Evolutionary conservation across 2,797 vertebrate species (phyloP).

Genomic region (Masticophis lateralis): DNA sequence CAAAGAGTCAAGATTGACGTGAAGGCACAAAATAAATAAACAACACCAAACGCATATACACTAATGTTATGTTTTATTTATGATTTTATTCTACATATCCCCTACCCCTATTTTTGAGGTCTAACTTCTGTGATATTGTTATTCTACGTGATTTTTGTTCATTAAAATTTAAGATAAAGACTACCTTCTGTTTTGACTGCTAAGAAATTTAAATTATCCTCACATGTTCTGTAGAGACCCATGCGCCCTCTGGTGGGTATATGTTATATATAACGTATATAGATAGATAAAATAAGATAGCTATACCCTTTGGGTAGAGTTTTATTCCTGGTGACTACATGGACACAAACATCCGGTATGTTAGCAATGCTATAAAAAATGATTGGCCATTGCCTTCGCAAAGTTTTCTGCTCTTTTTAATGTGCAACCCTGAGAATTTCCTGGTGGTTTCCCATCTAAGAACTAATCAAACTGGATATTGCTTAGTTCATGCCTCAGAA

Average conservation of each 20-base stretch:
- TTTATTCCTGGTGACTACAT: neutral
- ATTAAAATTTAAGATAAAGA: neutral
- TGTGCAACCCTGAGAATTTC: neutral
- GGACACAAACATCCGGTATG: neutral
- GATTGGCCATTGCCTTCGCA: neutral
- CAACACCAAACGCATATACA: neutral
- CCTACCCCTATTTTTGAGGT: neutral
- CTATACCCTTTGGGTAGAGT: neutral
- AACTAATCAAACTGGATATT: neutral
- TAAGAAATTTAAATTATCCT: neutral
- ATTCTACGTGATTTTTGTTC: fast-evolving
- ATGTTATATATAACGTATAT: neutral
- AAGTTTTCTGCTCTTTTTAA: neutral
- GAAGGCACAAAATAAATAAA: neutral
- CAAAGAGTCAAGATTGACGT: neutral
- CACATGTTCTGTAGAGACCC: neutral
- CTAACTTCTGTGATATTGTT: neutral
- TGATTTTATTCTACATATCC: neutral
- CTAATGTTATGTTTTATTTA: neutral
- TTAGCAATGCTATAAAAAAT: neutral
- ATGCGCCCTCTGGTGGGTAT: neutral
- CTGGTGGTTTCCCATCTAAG: neutral
- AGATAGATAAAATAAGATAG: fast-evolving
- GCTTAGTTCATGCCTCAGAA: neutral
- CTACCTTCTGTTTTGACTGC: neutral